Evolutionary conservation across 2,797 vertebrate species (phyloP).

Genomic region (Channa striata): DNA sequence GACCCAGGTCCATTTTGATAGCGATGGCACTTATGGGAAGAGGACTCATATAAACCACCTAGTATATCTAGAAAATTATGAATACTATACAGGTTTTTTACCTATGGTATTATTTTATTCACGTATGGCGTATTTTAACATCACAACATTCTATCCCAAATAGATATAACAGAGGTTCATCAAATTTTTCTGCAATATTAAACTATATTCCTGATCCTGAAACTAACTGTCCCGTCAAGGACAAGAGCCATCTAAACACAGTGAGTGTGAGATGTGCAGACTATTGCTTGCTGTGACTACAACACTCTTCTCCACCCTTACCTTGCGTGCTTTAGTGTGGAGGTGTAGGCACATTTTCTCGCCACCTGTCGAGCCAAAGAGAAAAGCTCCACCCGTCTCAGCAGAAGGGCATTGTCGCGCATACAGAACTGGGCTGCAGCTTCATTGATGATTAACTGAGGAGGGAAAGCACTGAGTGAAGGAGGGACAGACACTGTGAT

Average conservation of each 20-base stretch:
- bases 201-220: background rate
- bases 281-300: slow-evolving; percentile 9
- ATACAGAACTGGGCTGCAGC: slow-evolving; percentile 97
- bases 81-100: slow-evolving; percentile 10
- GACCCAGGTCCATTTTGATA: slow-evolving; percentile 35
- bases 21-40: slow-evolving; percentile 21
- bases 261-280: slow-evolving; percentile 7
- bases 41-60: slow-evolving; percentile 38
- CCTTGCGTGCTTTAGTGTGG: slow-evolving; percentile 93
- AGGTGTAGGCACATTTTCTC: slow-evolving; percentile 95
- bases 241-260: background rate
- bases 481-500: slow-evolving; percentile 17
- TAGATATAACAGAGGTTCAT: background rate
- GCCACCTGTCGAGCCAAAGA: slow-evolving; percentile 95
- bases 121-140: background rate
- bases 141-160: background rate
- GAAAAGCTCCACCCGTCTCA: slow-evolving; percentile 96
- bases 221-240: background rate
- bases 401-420: slow-evolving; percentile 92
- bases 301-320: slow-evolving; percentile 70
- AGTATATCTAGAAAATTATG: slow-evolving; percentile 1
- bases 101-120: slow-evolving; percentile 19
- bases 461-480: slow-evolving; percentile 51
- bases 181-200: background rate
- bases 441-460: slow-evolving; percentile 96